phyloP scores from a whole-genome alignment of 2,888 invertebrate species.

The Glaucopsyche alexis region DNA sequence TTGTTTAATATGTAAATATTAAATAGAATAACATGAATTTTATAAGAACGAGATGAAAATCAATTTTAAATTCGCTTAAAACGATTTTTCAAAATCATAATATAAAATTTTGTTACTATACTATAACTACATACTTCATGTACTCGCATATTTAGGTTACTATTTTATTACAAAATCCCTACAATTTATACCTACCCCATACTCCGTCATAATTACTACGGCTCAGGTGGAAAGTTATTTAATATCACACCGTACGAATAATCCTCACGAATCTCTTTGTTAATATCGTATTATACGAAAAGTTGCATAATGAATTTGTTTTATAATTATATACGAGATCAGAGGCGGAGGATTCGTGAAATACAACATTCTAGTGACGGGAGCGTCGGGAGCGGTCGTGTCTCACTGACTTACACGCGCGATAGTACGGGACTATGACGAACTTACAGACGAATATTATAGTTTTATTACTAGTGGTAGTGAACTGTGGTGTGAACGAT shows the following conservation, averaged over 20 bases:
- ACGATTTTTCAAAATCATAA: too few species aligned
- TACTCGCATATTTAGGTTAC: too few species aligned
- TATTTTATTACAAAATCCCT: too few species aligned
- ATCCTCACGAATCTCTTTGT: not conserved
- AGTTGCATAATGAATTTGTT: not conserved
- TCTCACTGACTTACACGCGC: not conserved
- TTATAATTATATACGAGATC: not conserved
- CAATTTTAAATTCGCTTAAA: too few species aligned
- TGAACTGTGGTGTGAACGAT: conserved; percentile 17
- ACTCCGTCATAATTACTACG: not conserved
- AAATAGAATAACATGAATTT: too few species aligned
- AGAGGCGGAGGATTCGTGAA: not conserved
- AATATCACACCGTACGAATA: not conserved
- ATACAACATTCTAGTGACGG: conserved; percentile 20
- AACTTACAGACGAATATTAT: conserved; percentile 55
- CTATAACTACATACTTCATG: too few species aligned
- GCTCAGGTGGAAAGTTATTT: conserved; percentile 7
- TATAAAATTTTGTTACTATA: too few species aligned
- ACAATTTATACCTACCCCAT: too few species aligned
- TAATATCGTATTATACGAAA: not conserved
- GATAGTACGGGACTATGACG: conserved; percentile 38
- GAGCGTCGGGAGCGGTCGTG: conserved; percentile 29
- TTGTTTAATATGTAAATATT: too few species aligned
- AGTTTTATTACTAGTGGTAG: conserved; percentile 45
- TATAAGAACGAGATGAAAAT: too few species aligned